phyloP scores from a whole-genome alignment of 2,888 invertebrate genomes.

The Torymus auratus region DNA sequence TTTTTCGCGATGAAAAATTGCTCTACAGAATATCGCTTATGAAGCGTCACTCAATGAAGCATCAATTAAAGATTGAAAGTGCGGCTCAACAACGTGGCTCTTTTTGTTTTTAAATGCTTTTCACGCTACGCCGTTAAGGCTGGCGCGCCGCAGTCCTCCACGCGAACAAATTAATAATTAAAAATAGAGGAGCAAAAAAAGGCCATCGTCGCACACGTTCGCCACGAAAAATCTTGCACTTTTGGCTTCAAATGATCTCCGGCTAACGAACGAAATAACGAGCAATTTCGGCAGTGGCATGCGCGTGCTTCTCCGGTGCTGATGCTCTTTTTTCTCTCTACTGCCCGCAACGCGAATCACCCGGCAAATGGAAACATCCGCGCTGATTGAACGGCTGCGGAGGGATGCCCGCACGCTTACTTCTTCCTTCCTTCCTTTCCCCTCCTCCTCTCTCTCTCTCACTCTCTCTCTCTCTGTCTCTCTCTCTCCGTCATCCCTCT shows the following conservation, averaged over 20 bases:
- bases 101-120: too few relatives aligned
- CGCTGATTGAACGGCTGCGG: conserved; percentile 56
- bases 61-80: too few relatives aligned
- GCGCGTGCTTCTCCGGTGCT: not conserved
- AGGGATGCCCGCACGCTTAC: conserved; percentile 23
- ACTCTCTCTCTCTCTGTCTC: conserved; percentile 30
- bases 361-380: conserved; percentile 59
- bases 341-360: conserved; percentile 44
- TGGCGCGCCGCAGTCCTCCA: too few relatives aligned
- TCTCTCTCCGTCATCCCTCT: conserved; percentile 6
- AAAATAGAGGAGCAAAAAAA: not conserved
- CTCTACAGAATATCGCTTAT: not conserved
- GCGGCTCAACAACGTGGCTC: too few relatives aligned
- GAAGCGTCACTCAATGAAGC: too few relatives aligned
- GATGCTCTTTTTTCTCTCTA: conserved; percentile 18
- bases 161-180: conserved; percentile 4
- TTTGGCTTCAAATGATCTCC: conserved; percentile 11
- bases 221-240: not conserved
- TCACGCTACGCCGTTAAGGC: too few relatives aligned
- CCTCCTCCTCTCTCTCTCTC: conserved; percentile 10
- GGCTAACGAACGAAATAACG: conserved; percentile 53
- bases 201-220: not conserved
- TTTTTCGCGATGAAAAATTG: not conserved
- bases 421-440: conserved; percentile 18
- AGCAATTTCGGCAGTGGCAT: conserved; percentile 46